Conservation (phyloP, 35 echinoderm and acorn worm species). For the Heliocidaris erythrogramma region DNA sequence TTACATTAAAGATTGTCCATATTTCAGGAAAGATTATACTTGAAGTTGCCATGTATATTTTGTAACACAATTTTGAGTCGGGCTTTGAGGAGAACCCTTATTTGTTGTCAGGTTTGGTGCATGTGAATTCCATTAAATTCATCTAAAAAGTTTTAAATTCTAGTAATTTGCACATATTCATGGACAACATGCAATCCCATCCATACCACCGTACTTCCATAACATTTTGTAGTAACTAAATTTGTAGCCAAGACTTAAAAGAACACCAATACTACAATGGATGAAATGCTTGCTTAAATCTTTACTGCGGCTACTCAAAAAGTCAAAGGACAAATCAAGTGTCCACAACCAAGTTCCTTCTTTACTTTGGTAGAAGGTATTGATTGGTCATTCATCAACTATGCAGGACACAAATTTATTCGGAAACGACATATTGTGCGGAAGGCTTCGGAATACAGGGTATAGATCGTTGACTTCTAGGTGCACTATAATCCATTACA, state of each 20-base stretch:
- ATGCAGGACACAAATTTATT: background rate
- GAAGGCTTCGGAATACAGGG: background rate
- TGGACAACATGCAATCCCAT: background rate
- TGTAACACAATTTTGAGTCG: too few relatives aligned
- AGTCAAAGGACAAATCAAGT: background rate
- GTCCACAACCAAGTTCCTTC: background rate
- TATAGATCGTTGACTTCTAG: conserved; percentile 24
- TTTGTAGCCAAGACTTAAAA: background rate
- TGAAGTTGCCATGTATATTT: background rate
- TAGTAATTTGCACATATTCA: too few relatives aligned
- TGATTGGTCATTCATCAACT: background rate
- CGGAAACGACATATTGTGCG: background rate
- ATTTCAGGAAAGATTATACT: background rate
- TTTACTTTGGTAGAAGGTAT: background rate
- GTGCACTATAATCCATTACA: conserved; percentile 1
- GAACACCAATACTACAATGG: background rate
- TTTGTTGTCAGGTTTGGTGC: too few relatives aligned
- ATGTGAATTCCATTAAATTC: too few relatives aligned
- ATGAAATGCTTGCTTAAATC: background rate
- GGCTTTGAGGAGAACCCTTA: too few relatives aligned
- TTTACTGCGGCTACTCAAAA: background rate
- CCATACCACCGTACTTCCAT: background rate
- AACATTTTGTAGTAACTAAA: background rate
- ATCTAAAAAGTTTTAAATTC: too few relatives aligned
- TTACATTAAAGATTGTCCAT: background rate